Percentiles rank a stretch among this genome's conserved stretches.
Conservation (phyloP, 2,888 invertebrate genomes). For the Noctua pronuba region DNA sequence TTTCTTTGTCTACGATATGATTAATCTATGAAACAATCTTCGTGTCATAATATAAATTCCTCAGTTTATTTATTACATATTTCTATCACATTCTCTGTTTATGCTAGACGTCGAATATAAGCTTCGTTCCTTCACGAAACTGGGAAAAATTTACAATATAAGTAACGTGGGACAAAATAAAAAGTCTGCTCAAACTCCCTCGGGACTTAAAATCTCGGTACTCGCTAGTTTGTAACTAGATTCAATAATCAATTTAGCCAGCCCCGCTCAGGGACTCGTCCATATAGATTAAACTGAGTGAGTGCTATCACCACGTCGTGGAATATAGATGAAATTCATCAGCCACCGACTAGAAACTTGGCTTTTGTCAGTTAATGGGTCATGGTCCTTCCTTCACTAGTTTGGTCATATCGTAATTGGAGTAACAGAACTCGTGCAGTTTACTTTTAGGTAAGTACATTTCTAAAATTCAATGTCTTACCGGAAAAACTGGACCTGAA, state of each 20-base stretch:
- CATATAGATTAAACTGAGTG: slow-evolving; percentile 62
- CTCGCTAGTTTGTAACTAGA: slow-evolving; percentile 87
- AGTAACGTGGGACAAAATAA: slow-evolving; percentile 37
- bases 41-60: slow-evolving; percentile 54
- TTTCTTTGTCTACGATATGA: slow-evolving; percentile 50
- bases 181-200: slow-evolving; percentile 43
- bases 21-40: slow-evolving; percentile 47
- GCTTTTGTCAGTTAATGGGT: slow-evolving; percentile 9
- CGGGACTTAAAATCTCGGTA: slow-evolving; percentile 77
- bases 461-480: neutral
- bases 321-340: slow-evolving; percentile 31
- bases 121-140: slow-evolving; percentile 15
- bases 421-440: neutral
- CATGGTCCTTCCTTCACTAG: slow-evolving; percentile 3
- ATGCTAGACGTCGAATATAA: slow-evolving; percentile 37
- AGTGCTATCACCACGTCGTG: slow-evolving; percentile 19
- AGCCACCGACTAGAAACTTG: slow-evolving; percentile 18
- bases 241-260: slow-evolving; percentile 88
- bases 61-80: slow-evolving; percentile 56
- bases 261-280: slow-evolving; percentile 72
- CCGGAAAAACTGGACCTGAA: neutral
- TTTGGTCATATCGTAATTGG: neutral
- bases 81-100: slow-evolving; percentile 28
- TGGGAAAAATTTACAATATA: slow-evolving; percentile 31
- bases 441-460: neutral